Conservation (phyloP, 2,888 invertebrate species). For the Flexamia atlantica region DNA sequence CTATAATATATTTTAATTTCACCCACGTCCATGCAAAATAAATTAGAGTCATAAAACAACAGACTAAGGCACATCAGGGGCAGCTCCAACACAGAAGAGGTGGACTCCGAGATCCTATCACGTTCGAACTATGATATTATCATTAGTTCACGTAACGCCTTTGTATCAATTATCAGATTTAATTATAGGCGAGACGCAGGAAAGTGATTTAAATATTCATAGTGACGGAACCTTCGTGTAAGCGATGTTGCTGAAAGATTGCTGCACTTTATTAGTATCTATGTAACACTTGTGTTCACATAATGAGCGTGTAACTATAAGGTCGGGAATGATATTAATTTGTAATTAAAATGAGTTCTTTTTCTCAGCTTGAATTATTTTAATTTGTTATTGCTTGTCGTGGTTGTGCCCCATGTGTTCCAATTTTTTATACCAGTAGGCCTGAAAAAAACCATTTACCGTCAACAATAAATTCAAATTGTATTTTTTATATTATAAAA, state of each 20-base stretch:
- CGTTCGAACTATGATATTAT: constrained; percentile 11
- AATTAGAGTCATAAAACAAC: constrained; percentile 7
- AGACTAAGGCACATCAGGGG: not conserved
- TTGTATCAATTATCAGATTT: constrained; percentile 29
- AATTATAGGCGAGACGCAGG: constrained; percentile 15
- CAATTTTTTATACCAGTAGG: no score
- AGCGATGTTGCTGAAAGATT: constrained; percentile 23
- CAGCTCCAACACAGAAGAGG: constrained; percentile 14
- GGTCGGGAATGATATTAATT: not conserved
- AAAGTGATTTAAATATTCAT: constrained; percentile 45
- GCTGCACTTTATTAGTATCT: not conserved
- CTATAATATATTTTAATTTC: no score
- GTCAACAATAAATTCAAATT: no score
- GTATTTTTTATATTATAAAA: no score
- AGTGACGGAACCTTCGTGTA: not conserved
- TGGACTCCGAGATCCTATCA: constrained; percentile 4
- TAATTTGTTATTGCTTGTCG: no score
- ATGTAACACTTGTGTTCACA: constrained; percentile 19
- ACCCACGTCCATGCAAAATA: constrained; percentile 13
- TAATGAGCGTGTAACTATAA: constrained; percentile 1
- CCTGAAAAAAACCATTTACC: no score
- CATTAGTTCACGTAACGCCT: constrained; percentile 40
- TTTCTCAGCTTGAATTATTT: no score
- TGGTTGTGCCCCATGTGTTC: no score
- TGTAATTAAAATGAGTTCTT: no score